Evolutionary conservation across 1,140 invertebrate species (phyloP), one percentile per base, ranked within the genome.

Genomic region (Drosophila lacteicornis): DNA sequence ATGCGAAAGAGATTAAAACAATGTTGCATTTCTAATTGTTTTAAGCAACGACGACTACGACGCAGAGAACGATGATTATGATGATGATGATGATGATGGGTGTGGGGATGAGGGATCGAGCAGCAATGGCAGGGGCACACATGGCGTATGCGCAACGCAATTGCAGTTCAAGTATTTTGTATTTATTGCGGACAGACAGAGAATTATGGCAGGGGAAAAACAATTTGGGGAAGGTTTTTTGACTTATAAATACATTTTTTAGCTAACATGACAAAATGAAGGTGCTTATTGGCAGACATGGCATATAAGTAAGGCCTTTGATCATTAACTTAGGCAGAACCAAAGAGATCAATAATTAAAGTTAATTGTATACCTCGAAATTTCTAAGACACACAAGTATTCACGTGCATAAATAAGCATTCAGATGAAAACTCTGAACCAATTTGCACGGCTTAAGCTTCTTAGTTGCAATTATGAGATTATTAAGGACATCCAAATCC

Each of bases 11-110:
- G 85, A 90, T 90, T 90, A 90, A 90, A 90, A 90, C 85, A 85
- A 90, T 90, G 85, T 90, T 90, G 85, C 85, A 90, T 85, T 90
- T 90, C 85, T 90, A 90, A 90, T 90, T 90, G 85, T 90, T 90
- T 90, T 85, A 90, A 88, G 85, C 85, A 84, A 78, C 84, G 61
- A 77, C 38, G 51, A 73, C 47, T 47, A 47, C 47, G 63, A 73
- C 36, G 53, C 38, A 11, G 51, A 42, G 12, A 12, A 43, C 46
- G n/a, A 55, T 46, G 56, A 60, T 27, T 4, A 27, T 43, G 60
- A 61, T 50, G 68, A 42, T 30, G 56, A 63, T 66, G 62, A 67
- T 40, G 57, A 60, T 58, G 62, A 66, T 50, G 61, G 62, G 38
- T 45, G 40, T 3, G 49, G 38, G 33, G 38, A 47, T 42, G 59